Conservation (phyloP, 2,888 invertebrate genomes). For the Tinea trinotella region DNA sequence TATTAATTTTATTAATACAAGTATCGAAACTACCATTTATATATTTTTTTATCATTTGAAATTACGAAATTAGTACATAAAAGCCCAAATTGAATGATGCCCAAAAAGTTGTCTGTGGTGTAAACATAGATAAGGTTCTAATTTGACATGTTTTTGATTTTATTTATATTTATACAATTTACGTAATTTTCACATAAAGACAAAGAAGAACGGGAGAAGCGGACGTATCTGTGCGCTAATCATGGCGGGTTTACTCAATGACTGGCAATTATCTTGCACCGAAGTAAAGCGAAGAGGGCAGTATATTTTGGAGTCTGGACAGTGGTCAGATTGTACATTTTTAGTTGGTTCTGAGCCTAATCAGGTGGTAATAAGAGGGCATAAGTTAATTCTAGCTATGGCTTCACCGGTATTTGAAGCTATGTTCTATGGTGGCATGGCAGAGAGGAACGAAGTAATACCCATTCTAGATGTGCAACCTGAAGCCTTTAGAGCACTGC, state of each 20-base stretch:
- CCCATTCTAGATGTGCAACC: constrained; percentile 88
- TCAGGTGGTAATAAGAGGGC: constrained; percentile 80
- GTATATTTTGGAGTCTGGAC: constrained; percentile 82
- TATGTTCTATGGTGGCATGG: constrained; percentile 89
- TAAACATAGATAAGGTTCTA: neutral
- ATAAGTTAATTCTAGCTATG: constrained; percentile 88
- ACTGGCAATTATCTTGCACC: constrained; percentile 84
- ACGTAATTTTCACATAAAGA: neutral
- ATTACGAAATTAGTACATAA: too few relatives aligned
- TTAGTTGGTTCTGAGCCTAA: constrained; percentile 84
- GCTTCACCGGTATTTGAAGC: constrained; percentile 91
- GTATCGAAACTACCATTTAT: too few relatives aligned
- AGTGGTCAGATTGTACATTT: constrained; percentile 89
- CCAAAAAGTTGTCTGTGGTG: neutral
- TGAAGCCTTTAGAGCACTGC: constrained; percentile 85
- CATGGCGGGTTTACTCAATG: constrained; percentile 33
- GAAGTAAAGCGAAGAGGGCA: constrained; percentile 81
- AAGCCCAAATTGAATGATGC: neutral
- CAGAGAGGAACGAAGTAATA: constrained; percentile 84
- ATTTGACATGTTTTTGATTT: neutral
- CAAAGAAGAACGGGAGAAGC: too few relatives aligned
- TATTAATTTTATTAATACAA: too few relatives aligned
- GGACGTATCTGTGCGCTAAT: too few relatives aligned
- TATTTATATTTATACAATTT: constrained; percentile 8
- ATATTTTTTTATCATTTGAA: too few relatives aligned